Conservation (phyloP, 2,888 invertebrate genomes). For the Ichneumoninae sp. region DNA sequence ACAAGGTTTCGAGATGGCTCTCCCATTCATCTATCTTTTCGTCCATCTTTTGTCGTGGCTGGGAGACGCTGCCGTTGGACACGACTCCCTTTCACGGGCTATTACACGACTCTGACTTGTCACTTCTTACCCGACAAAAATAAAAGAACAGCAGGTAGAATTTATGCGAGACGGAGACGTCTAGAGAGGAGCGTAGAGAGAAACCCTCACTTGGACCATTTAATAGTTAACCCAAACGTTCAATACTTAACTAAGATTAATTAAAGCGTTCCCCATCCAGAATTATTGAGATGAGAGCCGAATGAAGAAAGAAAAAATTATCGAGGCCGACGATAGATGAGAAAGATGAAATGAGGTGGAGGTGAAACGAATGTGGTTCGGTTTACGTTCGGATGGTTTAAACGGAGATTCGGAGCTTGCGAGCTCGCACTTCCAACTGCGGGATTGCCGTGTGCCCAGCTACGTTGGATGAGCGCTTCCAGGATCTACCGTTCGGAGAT, state of each 20-base stretch:
- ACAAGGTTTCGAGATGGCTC: too few relatives aligned
- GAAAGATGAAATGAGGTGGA: not conserved
- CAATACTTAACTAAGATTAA: too few relatives aligned
- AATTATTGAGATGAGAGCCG: conserved; percentile 4
- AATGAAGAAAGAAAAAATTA: not conserved
- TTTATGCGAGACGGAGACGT: too few relatives aligned
- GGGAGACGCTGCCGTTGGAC: conserved; percentile 33
- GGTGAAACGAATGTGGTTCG: conserved; percentile 29
- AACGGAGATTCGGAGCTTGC: conserved; percentile 22
- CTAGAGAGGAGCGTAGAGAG: too few relatives aligned
- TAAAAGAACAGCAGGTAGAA: too few relatives aligned
- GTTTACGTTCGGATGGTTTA: conserved; percentile 43
- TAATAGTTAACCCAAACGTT: too few relatives aligned
- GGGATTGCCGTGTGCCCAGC: not conserved
- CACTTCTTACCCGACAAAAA: too few relatives aligned
- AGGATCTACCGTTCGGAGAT: not conserved
- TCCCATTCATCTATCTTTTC: not conserved
- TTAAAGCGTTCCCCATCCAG: not conserved
- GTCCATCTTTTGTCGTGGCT: conserved; percentile 7
- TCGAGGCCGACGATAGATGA: conserved; percentile 15
- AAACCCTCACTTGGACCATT: too few relatives aligned
- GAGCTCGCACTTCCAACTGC: conserved; percentile 13
- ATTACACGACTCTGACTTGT: not conserved
- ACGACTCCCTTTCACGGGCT: conserved; percentile 45
- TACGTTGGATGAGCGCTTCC: too few relatives aligned